phyloP scores from a whole-genome alignment of 2,113 vertebrate species.

The Dendropsophus ebraccatus region DNA sequence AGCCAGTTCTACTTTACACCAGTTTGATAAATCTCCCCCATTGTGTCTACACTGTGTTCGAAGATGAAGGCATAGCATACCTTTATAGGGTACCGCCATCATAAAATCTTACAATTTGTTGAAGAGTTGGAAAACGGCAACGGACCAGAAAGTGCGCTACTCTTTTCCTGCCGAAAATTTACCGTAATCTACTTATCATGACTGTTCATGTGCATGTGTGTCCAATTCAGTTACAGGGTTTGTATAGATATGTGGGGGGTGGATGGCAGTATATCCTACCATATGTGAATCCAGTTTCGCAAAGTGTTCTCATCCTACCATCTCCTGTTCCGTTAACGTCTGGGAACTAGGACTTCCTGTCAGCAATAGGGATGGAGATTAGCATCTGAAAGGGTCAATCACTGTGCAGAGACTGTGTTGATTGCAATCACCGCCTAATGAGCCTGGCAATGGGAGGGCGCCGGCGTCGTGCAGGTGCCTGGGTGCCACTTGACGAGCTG shows the following conservation, averaged over 20 bases:
- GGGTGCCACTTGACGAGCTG: conserved; percentile 40
- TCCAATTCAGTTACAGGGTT: too few relatives aligned
- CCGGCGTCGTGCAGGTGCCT: conserved; percentile 50
- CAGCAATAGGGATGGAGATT: conserved; percentile 22
- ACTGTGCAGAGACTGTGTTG: conserved; percentile 29
- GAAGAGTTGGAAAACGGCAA: too few relatives aligned
- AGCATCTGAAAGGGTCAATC: conserved; percentile 58
- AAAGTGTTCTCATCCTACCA: neutral
- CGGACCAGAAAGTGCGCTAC: neutral
- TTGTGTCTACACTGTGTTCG: too few relatives aligned
- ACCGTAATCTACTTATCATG: neutral
- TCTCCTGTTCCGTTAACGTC: conserved; percentile 15
- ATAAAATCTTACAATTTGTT: too few relatives aligned
- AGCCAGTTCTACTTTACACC: too few relatives aligned
- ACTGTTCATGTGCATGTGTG: neutral
- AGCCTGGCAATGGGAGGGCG: conserved; percentile 42
- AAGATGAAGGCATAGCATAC: too few relatives aligned
- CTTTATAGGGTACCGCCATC: too few relatives aligned
- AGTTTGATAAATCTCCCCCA: too few relatives aligned
- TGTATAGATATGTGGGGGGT: neutral
- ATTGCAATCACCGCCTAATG: conserved; percentile 56
- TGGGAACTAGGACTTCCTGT: conserved; percentile 15
- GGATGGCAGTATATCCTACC: too few relatives aligned
- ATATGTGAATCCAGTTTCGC: neutral
- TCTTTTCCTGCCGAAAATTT: too few relatives aligned